Base-by-base conservation (phyloP, 92 coral and sea anemone genomes). In the Anthopleura xanthogrammica region DNA sequence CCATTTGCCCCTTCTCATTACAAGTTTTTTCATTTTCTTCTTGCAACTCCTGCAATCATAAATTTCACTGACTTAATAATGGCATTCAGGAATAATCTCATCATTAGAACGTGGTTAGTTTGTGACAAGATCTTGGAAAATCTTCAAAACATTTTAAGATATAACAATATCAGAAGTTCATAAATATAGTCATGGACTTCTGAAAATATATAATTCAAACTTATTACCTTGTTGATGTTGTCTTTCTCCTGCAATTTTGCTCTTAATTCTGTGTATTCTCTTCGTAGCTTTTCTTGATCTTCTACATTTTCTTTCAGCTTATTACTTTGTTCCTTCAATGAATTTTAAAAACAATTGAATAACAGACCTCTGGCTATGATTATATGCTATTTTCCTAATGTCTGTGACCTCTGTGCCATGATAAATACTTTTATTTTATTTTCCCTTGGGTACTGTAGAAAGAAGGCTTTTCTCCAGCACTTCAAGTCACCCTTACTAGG, bases 1-100 rank as follows among this genome's bases (percentile, higher is more conserved):
- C 71, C 11, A 24, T 40, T 54, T 82, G 62, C 55, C 75, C 80
- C 57, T 80, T 88, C 77, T 80, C 91, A 40, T 84, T 80, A 50
- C 42, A 40, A n/a, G 81, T 46, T 75, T 76, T 76, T 60, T 85
- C 40, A 43, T 85, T 79, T 13, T 75, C 82, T 48, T 84, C 86
- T 17, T 76, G 17, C 0, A 88, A 84, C 48, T 76, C 57, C 82
- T 86, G 52, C 22, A 58, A 22, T 20, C 56, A 9, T n/a, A 7
- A 62, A 23, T 42, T 20, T 39, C 22, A 77, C 13, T 23, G 41
- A 84, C 13, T 46, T 46, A 46, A 46, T 46, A 11, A 0, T 13
- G 62, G 1, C 29, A 6, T 68, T 36, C 46, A 68, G 17, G 13
- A 41, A 76, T 16, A 12, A 43, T 23, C 23, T 20, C 39, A 62